Evolutionary conservation across 92 coral and sea anemone genomes (phyloP), one percentile per base, ranked within the genome.

Genomic region (Ricordea florida): DNA sequence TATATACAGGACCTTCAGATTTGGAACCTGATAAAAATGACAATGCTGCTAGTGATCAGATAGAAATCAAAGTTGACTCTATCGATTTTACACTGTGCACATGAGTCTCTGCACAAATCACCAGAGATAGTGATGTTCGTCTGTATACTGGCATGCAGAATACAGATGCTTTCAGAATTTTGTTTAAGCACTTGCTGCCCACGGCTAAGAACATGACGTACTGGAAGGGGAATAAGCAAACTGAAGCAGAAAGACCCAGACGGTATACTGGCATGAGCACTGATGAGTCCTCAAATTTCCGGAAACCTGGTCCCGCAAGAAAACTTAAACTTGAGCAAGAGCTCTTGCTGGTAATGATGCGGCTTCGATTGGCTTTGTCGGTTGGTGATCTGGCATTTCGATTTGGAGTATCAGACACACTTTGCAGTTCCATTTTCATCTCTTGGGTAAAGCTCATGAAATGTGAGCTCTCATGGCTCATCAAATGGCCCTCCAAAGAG

Each of bases 401-500:
- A 8, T 78, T 78, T 38, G 55, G 67, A 11, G 21, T 66, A 16
- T 77, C 83, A 3, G 29, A 28, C 37, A 14, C 65, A 16, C 31
- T 21, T 53, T 11, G 10, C 22, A 37, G 44, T 37, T 37, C 44
- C 9, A 37, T 48, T 48, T 48, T 48, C 18, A 48, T 48, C 1
- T 21, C 16, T 48, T 48, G 57, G 24, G 57, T 48, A 6, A 27
- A 53, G 4, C 35, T 71, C 6, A 48, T 80, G 72, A 10, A 59
- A 18, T 14, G 43, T 2, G 82, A 82, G 42, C 58, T 81, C 10
- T 31, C 46, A 30, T 72, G 72, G 81, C 55, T 82, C 24, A 52
- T 82, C 37, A 52, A 33, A 18, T 82, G 82, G 76, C 87, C 87
- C 10, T 36, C 40, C 14, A 53, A 64, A 62, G 27, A 41, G n/a